phyloP scores from a whole-genome alignment of 2,113 vertebrate species.

The Caranx ignobilis region DNA sequence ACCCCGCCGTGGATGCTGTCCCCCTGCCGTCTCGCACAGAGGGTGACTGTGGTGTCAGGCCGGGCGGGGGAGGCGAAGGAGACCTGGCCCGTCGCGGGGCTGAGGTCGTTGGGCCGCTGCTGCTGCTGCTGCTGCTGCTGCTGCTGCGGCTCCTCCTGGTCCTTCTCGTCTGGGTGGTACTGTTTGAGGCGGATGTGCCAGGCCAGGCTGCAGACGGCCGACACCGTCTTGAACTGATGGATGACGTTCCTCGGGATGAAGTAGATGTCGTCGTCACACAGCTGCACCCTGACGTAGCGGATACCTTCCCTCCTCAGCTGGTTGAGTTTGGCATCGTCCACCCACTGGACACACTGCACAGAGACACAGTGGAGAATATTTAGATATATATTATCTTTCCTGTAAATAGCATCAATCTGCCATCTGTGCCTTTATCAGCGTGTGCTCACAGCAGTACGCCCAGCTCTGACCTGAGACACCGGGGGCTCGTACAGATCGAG shows the following conservation, averaged over 20 bases:
- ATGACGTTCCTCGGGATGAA: conserved; percentile 99
- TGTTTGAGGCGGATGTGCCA: conserved; percentile 98
- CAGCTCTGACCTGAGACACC: conserved; percentile 91
- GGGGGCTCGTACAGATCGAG: conserved; percentile 97
- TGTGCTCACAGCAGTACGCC: not conserved
- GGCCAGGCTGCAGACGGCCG: conserved; percentile 97
- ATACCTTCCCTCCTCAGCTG: conserved; percentile 97
- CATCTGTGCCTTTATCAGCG: too few species aligned
- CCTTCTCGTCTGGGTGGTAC: conserved; percentile 86
- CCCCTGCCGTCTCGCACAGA: conserved; percentile 79
- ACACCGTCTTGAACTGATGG: conserved; percentile 99
- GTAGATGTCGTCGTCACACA: conserved; percentile 98
- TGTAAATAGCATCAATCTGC: too few species aligned
- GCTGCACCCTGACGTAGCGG: conserved; percentile 92
- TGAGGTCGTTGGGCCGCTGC: conserved; percentile 71
- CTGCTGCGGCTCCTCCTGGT: conserved; percentile 70
- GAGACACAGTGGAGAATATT: not conserved
- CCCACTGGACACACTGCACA: conserved; percentile 96
- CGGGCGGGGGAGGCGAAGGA: conserved; percentile 69
- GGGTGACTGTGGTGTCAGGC: conserved; percentile 82
- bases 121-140: conserved; percentile 15
- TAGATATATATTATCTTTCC: too few species aligned
- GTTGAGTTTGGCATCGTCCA: conserved; percentile 98
- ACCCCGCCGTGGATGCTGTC: conserved; percentile 78
- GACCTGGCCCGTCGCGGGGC: conserved; percentile 62